Conservation (phyloP, 2,113 vertebrate genomes). For the Dissostichus mawsoni region DNA sequence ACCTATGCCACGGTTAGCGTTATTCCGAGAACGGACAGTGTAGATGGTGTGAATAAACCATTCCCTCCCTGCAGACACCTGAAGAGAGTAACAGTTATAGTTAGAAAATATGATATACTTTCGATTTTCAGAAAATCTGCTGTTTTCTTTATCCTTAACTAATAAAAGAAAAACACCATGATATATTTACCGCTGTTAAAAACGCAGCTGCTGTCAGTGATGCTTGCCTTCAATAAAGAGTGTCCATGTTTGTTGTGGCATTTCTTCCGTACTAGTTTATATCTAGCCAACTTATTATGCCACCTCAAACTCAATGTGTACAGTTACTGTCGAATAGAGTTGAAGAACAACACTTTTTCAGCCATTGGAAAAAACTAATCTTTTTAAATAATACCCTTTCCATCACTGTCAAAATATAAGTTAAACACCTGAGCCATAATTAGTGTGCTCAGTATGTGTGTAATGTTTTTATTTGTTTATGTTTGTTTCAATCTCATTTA, state of each 20-base stretch:
- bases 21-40: conserved; percentile 91
- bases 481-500: too few species aligned
- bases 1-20: conserved; percentile 86
- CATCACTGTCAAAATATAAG: neutral
- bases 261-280: neutral
- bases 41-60: conserved; percentile 98
- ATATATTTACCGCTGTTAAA: neutral
- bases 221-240: neutral
- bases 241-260: neutral
- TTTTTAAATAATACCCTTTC: neutral
- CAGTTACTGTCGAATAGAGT: neutral
- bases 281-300: neutral
- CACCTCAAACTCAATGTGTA: neutral
- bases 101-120: neutral
- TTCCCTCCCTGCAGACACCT: conserved; percentile 94
- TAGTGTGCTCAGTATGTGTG: too few species aligned
- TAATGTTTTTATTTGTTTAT: too few species aligned
- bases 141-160: neutral
- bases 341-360: neutral
- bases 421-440: too few species aligned
- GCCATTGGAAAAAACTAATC: neutral
- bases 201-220: neutral
- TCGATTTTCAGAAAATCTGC: neutral
- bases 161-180: neutral
- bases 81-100: conserved; percentile 1